A percentile compares a stretch with the other conserved stretches of the same genome.
Conservation (phyloP, 2,888 invertebrate species). For the Oscheius onirici region DNA sequence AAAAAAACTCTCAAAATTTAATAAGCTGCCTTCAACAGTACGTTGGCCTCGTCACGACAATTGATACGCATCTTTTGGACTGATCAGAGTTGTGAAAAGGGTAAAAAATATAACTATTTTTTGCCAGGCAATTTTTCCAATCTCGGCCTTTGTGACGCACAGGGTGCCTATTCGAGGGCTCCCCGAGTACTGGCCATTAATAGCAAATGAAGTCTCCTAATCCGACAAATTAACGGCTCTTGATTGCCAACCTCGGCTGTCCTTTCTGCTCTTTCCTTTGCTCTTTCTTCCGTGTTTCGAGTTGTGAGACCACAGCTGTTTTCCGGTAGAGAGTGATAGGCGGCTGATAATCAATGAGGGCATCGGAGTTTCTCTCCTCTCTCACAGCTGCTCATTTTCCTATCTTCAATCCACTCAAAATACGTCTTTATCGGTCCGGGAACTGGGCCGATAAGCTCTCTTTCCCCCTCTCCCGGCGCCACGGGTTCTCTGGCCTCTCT, state of each 20-base stretch:
- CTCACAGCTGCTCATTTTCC: constrained; percentile 5
- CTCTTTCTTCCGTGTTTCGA: not conserved
- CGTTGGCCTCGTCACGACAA: too few relatives aligned
- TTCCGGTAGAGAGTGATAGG: constrained; percentile 14
- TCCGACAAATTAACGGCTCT: constrained; percentile 23
- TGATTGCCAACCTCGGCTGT: not conserved
- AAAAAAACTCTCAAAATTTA: too few relatives aligned
- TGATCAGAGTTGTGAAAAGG: too few relatives aligned
- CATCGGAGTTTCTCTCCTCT: not conserved
- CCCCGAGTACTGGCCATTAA: constrained; percentile 16
- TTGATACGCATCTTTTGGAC: too few relatives aligned
- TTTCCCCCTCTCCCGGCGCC: not conserved
- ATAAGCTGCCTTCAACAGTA: too few relatives aligned
- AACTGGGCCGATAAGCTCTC: not conserved
- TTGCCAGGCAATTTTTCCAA: not conserved
- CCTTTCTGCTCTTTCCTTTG: constrained; percentile 1
- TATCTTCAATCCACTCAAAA: not conserved
- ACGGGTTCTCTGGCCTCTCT: not conserved
- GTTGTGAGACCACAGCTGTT: constrained; percentile 26
- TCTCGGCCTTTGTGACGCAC: constrained; percentile 4
- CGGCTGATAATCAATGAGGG: constrained; percentile 11
- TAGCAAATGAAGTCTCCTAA: constrained; percentile 23
- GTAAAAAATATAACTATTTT: too few relatives aligned
- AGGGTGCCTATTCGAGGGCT: not conserved
- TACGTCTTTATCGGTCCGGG: not conserved